Base-by-base conservation (phyloP, 1,140 invertebrate genomes). In the Tribolium castaneum region DNA sequence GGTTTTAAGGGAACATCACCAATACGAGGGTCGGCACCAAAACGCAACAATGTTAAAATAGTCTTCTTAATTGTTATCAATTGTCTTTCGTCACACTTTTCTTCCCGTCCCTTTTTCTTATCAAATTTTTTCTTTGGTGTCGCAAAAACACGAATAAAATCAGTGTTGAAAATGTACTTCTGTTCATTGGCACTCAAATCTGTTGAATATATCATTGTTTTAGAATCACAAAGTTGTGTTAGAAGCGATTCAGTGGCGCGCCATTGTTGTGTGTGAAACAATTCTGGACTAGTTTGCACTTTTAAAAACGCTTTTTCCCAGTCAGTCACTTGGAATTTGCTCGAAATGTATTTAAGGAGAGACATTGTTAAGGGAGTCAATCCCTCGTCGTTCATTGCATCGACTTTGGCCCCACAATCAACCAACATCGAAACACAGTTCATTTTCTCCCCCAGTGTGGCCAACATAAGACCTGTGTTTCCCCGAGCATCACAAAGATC, bases 401-500 rank as follows among this genome's bases (percentile, higher is more conserved):
- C 84, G 3, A 89, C 70, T 70, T 87, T 84, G 3, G 87, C 88
- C 2, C 89, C 89, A 30, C 86, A 86, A 76, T 88, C 87, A 1
- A 86, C 82, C 6, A 90, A 81, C 7, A 80, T 71, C 35, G 77
- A 76, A 14, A 87, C 84, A 7, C 83, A 70, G n/a, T 82, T 71
- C 2, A 66, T 54, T 19, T 79, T 77, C 77, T 86, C 82, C 25
- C 85, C 85, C 73, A 88, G 85, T n/a, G 85, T 79, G 12, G 89
- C 89, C 76, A 87, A 89, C 83, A 89, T 88, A 13, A 90, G 6
- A 14, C 87, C 86, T 22, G 85, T 85, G 81, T 90, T 90, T 12
- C 89, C 89, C 80, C 84, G 84, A 7, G 81, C 70, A 80, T 90
- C 89, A 5, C 85, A 76, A 5, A 90, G 13, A 80, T 89, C 84